Conservation (phyloP, 2,888 invertebrate species). For the Macropis europaea region DNA sequence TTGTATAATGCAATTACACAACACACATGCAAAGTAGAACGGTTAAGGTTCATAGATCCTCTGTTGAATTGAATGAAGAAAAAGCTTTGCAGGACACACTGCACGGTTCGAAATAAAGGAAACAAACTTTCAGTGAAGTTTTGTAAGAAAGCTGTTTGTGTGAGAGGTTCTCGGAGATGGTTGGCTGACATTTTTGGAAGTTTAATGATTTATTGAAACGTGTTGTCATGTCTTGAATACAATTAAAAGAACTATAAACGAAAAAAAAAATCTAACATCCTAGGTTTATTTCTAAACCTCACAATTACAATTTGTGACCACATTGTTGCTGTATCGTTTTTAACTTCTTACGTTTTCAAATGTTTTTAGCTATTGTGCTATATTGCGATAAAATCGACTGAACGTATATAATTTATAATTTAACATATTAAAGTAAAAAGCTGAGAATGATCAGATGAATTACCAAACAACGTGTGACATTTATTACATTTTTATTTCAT, state of each 20-base stretch:
- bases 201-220: constrained; percentile 75
- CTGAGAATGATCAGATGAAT: not conserved
- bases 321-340: not conserved
- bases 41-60: constrained; percentile 61
- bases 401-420: not conserved
- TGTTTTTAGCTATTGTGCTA: too few species aligned
- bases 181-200: constrained; percentile 73
- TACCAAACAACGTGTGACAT: not conserved
- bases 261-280: constrained; percentile 4
- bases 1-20: constrained; percentile 67
- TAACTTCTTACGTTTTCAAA: not conserved
- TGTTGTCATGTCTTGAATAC: constrained; percentile 75
- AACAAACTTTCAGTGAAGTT: constrained; percentile 54
- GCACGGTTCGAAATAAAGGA: constrained; percentile 49
- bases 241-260: constrained; percentile 67
- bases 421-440: not conserved
- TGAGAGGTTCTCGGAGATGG: constrained; percentile 66
- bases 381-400: too few species aligned
- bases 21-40: constrained; percentile 66
- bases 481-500: constrained; percentile 5
- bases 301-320: not conserved
- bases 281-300: not conserved
- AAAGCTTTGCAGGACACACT: constrained; percentile 41
- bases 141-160: constrained; percentile 60
- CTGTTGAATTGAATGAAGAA: constrained; percentile 46